phyloP scores from a whole-genome alignment of 2,888 invertebrate genomes.

The Polietes domitor region DNA sequence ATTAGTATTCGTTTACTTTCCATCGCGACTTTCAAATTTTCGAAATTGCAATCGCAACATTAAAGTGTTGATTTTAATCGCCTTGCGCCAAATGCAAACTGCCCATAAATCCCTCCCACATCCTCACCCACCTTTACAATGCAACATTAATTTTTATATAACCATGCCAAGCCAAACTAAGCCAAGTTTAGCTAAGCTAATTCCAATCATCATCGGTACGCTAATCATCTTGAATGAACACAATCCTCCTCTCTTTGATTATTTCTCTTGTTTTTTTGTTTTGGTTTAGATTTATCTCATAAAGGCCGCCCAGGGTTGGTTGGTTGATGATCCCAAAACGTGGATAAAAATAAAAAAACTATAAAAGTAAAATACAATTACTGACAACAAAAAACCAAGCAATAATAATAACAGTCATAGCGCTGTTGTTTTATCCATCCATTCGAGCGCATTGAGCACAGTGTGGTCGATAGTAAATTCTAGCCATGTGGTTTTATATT shows the following conservation, averaged over 20 bases:
- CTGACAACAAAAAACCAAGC: background rate
- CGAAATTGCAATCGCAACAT: conserved; percentile 26
- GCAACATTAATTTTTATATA: conserved; percentile 35
- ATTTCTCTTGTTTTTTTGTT: background rate
- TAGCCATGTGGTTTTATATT: too few relatives aligned
- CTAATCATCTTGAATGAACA: conserved; percentile 21
- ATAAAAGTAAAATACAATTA: background rate
- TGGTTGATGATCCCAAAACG: conserved; percentile 42
- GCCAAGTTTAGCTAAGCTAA: background rate
- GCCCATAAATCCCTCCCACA: conserved; percentile 8
- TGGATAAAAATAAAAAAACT: background rate
- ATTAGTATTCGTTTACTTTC: too few relatives aligned
- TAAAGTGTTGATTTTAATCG: conserved; percentile 29
- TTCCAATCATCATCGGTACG: background rate
- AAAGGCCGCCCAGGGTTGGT: conserved; percentile 47
- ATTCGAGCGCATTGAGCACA: conserved; percentile 18
- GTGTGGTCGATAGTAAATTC: too few relatives aligned
- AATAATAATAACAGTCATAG: conserved; percentile 21
- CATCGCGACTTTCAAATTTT: conserved; percentile 17
- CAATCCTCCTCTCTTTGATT: background rate
- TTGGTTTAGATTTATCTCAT: conserved; percentile 12
- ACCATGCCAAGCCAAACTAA: conserved; percentile 8
- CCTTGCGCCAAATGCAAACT: conserved; percentile 25
- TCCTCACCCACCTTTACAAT: conserved; percentile 29
- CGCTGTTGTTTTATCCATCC: background rate